phyloP scores from a whole-genome alignment of 2,113 vertebrate species.

The Mastomys natalensis region DNA sequence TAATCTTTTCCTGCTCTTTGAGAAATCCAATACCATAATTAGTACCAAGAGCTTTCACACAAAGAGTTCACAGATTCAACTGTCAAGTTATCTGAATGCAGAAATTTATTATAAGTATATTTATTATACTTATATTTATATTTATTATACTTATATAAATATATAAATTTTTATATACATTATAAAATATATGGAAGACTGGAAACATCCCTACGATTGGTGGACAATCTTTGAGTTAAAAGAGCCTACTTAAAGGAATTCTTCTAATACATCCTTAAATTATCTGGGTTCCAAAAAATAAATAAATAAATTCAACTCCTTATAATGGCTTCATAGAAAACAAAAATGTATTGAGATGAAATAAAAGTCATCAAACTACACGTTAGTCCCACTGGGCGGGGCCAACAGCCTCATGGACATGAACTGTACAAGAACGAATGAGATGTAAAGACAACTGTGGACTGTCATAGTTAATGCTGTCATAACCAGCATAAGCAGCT shows the following conservation, averaged over 20 bases:
- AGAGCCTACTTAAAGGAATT: conserved; percentile 41
- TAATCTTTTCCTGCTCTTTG: conserved; percentile 70
- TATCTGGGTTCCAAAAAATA: background rate
- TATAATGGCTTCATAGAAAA: conserved; percentile 43
- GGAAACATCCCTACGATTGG: conserved; percentile 45
- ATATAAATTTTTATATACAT: too few species aligned
- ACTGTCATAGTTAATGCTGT: background rate
- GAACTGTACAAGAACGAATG: background rate
- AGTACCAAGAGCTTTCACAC: conserved; percentile 58
- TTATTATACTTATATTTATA: too few species aligned
- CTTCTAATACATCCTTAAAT: conserved; percentile 31
- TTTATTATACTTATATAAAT: too few species aligned
- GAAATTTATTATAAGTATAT: conserved; percentile 60
- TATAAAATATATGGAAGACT: background rate
- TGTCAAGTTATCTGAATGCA: conserved; percentile 58
- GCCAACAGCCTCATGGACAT: background rate
- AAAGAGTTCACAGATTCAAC: conserved; percentile 58
- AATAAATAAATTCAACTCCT: background rate
- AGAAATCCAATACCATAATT: conserved; percentile 70
- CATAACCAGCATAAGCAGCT: background rate
- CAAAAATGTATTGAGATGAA: conserved; percentile 58
- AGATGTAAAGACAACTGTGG: background rate
- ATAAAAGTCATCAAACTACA: conserved; percentile 19
- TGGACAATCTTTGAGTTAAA: background rate
- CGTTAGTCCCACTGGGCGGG: background rate